These are phyloP conservation scores for Oxyura jamaicensis DNA, from an alignment of 2,113 vertebrate genomes.

Conservation along the genomic window DNA sequence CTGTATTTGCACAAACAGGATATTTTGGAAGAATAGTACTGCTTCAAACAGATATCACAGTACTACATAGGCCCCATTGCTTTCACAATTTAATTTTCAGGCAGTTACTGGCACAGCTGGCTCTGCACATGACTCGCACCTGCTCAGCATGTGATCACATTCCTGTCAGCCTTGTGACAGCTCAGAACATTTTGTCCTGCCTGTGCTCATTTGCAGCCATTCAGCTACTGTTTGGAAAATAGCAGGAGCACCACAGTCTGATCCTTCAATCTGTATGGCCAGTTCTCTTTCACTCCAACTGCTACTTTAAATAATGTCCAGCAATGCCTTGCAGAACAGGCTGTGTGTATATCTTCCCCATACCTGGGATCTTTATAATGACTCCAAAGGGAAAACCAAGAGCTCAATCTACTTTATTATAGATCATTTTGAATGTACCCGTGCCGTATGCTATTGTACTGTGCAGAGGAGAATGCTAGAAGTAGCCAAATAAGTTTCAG, in stretches of 20 bases:
- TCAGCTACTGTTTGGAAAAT: neutral
- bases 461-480: neutral
- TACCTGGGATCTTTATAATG: neutral
- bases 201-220: neutral
- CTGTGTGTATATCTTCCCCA: fast-evolving
- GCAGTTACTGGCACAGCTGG: neutral
- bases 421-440: neutral
- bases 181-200: neutral
- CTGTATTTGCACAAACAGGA: neutral
- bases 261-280: neutral
- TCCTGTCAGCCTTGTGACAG: neutral
- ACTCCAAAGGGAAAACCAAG: neutral
- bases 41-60: neutral
- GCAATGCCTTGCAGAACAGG: neutral
- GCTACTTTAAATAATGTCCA: neutral
- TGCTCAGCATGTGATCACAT: neutral
- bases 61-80: neutral
- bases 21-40: neutral
- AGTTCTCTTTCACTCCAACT: neutral
- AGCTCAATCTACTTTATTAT: neutral
- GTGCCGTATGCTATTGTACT: neutral
- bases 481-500: neutral
- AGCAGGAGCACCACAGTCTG: neutral
- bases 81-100: neutral
- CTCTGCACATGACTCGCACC: neutral